These are phyloP conservation scores for Dicranocentrus wangi DNA, from an alignment of 2,888 invertebrate species.

Conservation along the genomic window DNA sequence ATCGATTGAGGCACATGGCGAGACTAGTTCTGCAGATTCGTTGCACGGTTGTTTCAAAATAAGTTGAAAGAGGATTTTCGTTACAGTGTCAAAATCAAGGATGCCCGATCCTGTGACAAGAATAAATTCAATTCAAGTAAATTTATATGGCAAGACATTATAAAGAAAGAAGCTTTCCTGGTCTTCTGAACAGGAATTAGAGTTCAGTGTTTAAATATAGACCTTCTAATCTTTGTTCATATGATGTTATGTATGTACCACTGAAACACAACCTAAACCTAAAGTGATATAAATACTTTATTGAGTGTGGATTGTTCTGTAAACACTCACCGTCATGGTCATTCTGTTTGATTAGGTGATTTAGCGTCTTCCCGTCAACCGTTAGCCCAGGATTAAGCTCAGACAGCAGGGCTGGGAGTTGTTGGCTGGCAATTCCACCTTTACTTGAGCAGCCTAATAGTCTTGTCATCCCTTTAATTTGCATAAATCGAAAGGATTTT, in stretches of 20 bases:
- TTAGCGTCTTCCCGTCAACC: slow-evolving; percentile 41
- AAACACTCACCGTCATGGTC: slow-evolving; percentile 30
- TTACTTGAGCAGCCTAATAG: slow-evolving; percentile 34
- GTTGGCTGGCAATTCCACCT: slow-evolving; percentile 44
- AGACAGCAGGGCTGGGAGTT: slow-evolving; percentile 41
- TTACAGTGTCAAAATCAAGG: slow-evolving; percentile 65
- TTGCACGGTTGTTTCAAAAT: slow-evolving; percentile 52
- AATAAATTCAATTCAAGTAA: slow-evolving; percentile 18
- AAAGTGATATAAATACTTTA: too few relatives aligned
- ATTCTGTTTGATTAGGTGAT: slow-evolving; percentile 43
- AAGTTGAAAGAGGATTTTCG: slow-evolving; percentile 59
- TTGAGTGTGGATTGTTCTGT: too few relatives aligned
- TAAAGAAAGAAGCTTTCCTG: not conserved
- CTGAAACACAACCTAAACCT: too few relatives aligned
- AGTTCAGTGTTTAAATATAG: too few relatives aligned
- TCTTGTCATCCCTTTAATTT: slow-evolving; percentile 55
- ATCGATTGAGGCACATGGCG: not conserved
- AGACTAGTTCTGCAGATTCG: slow-evolving; percentile 16
- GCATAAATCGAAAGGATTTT: not conserved
- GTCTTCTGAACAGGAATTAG: too few relatives aligned
- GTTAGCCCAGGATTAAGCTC: slow-evolving; percentile 40
- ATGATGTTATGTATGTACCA: too few relatives aligned
- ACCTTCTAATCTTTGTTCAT: too few relatives aligned
- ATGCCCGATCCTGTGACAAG: slow-evolving; percentile 45
- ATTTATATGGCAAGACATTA: slow-evolving; percentile 3